phyloP scores from a whole-genome alignment of 2,797 vertebrate genomes.

The Mormyrops boulengeri region DNA sequence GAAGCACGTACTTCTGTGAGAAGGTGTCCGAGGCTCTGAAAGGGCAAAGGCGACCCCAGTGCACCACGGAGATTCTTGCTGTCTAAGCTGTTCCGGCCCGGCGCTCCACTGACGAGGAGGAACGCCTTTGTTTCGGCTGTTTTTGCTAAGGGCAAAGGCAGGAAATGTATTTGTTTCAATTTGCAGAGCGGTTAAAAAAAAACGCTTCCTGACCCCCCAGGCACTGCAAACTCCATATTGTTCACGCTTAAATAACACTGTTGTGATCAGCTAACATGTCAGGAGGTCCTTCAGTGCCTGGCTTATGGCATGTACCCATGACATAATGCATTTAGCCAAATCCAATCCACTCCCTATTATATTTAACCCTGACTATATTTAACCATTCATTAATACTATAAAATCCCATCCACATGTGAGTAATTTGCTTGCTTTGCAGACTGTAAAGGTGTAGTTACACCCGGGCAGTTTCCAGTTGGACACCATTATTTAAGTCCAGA shows the following conservation, averaged over 20 bases:
- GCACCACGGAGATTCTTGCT: slow-evolving; percentile 20
- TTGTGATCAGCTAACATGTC: neutral
- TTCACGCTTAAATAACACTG: slow-evolving; percentile 19
- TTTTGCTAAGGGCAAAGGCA: slow-evolving; percentile 26
- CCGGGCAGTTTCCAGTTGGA: neutral
- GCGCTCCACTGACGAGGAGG: slow-evolving; percentile 25
- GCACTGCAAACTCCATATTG: slow-evolving; percentile 12
- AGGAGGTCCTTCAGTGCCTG: neutral
- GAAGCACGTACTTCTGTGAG: slow-evolving; percentile 10
- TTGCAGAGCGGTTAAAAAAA: slow-evolving; percentile 15
- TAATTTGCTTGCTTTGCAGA: neutral
- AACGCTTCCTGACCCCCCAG: slow-evolving; percentile 23
- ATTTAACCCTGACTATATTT: neutral
- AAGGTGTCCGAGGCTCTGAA: slow-evolving; percentile 24
- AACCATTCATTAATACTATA: neutral
- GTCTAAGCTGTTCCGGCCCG: slow-evolving; percentile 30
- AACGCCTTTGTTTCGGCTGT: slow-evolving; percentile 21
- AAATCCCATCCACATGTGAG: neutral
- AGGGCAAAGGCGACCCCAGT: slow-evolving; percentile 21
- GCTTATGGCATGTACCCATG: neutral
- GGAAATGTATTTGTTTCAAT: slow-evolving; percentile 33
- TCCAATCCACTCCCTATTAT: neutral
- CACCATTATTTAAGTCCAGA: neutral
- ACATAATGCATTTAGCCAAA: neutral
- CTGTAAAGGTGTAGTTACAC: neutral